Evolutionary conservation across 2,797 vertebrate genomes (phyloP), one percentile per base, ranked within the genome.

Genomic region (Enteromius viviparus): DNA sequence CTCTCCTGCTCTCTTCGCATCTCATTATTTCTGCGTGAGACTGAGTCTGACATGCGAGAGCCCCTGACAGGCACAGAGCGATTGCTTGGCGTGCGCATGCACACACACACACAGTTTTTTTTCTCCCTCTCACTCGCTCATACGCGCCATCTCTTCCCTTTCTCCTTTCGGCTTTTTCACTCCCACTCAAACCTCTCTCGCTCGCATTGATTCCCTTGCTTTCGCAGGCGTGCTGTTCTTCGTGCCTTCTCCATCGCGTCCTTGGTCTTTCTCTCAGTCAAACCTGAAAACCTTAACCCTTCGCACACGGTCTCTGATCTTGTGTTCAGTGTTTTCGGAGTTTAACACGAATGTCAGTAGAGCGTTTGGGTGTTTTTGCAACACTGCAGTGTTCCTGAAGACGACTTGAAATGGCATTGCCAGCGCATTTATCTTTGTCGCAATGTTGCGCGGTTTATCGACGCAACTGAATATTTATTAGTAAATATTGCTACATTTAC

Each of bases 1-100:
- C 84, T 58, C 65, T 72, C 64, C 71, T 77, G 75, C 84, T 82
- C 88, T 15, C 66, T 84, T 87, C 85, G 81, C 89, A 87, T 87
- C 88, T 89, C 87, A 88, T 90, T 89, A 90, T 89, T 90, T 87
- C 88, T 79, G 87, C 51, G 86, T 84, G 85, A 90, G 88, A 87
- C 89, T 76, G 81, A 88, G 86, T 88, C 87, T 89, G 87, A 88
- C 89, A 88, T 88, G 85, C 83, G 85, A 90, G 88, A 85, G 81
- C 87, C 88, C 87, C 87, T 86, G 87, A 89, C 88, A 89, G 89
- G 87, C 88, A 83, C 86, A 74, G 88, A 86, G 83, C 83, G 84
- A 90, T 86, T 83, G 85, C 85, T 89, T 88, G 88, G 85, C 74
- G 58, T 60, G n/a, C 65, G 6, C 65, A 15, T 77, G 42, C 65